Percentiles rank a stretch among this genome's conserved stretches.
Evolutionary conservation across 2,888 invertebrate species (phyloP).

Genomic region (Lithosia quadra): DNA sequence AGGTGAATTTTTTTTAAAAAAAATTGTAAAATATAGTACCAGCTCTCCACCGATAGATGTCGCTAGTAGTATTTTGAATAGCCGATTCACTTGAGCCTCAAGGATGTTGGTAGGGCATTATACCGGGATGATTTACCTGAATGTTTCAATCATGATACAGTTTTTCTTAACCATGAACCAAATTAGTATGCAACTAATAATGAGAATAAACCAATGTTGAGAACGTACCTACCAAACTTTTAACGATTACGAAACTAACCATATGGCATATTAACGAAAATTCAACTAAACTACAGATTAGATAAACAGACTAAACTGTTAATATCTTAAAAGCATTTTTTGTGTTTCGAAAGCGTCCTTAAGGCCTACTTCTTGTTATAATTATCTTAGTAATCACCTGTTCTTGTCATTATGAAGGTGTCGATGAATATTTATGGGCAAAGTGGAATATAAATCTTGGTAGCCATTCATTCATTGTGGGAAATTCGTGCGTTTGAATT

Average conservation of each 20-base stretch:
- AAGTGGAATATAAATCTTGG: conserved; percentile 51
- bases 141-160: too few relatives aligned
- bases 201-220: conserved; percentile 31
- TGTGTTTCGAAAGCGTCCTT: conserved; percentile 24
- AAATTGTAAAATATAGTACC: too few relatives aligned
- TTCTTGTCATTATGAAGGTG: conserved; percentile 40
- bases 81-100: too few relatives aligned
- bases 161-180: conserved; percentile 13
- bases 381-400: conserved; percentile 34
- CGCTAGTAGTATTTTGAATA: too few relatives aligned
- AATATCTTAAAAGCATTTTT: conserved; percentile 37
- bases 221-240: conserved; percentile 2
- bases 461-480: conserved; percentile 43
- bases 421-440: conserved; percentile 26
- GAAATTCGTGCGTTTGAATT: conserved; percentile 40
- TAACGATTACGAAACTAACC: conserved; percentile 36
- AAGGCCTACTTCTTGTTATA: conserved; percentile 24
- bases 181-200: too few relatives aligned
- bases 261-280: conserved; percentile 36
- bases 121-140: too few relatives aligned
- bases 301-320: conserved; percentile 11
- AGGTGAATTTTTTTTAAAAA: too few relatives aligned
- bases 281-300: neutral
- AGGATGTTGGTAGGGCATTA: too few relatives aligned
- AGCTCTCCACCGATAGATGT: too few relatives aligned